These are phyloP conservation scores for Brachypteracias leptosomus DNA, from an alignment of 2,113 vertebrate genomes.

Conservation along the genomic window DNA sequence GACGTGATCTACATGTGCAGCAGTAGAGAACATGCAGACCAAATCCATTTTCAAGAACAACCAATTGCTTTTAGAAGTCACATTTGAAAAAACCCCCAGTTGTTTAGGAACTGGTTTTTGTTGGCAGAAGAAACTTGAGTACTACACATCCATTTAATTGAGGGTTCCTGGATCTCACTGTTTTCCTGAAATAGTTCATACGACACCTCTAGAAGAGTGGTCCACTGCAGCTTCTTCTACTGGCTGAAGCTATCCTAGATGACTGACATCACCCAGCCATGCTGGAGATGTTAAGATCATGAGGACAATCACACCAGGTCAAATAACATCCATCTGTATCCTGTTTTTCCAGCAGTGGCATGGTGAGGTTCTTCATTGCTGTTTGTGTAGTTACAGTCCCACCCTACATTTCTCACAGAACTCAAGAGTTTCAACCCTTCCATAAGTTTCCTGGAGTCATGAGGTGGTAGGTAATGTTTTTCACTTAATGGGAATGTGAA, in stretches of 20 bases:
- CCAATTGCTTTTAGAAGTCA: not conserved
- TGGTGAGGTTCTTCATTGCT: not conserved
- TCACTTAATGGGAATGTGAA: not conserved
- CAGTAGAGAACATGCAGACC: not conserved
- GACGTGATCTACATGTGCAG: not conserved
- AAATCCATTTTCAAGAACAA: not conserved
- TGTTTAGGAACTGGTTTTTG: not conserved
- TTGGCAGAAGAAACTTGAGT: not conserved
- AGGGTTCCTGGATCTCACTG: not conserved
- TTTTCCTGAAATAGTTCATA: not conserved
- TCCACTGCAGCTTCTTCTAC: not conserved
- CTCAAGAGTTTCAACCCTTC: not conserved
- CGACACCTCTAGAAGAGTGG: not conserved
- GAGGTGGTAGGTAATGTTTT: not conserved
- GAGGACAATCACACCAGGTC: not conserved
- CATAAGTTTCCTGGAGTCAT: not conserved
- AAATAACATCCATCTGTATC: not conserved
- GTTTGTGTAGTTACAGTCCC: not conserved
- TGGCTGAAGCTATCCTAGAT: not conserved
- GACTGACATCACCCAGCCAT: not conserved
- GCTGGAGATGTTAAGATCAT: not conserved
- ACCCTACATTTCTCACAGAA: not conserved
- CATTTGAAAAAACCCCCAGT: not conserved
- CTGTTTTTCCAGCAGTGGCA: not conserved
- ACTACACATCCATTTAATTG: not conserved